Conservation (phyloP, 2,888 invertebrate genomes). For the Brenthis daphne region DNA sequence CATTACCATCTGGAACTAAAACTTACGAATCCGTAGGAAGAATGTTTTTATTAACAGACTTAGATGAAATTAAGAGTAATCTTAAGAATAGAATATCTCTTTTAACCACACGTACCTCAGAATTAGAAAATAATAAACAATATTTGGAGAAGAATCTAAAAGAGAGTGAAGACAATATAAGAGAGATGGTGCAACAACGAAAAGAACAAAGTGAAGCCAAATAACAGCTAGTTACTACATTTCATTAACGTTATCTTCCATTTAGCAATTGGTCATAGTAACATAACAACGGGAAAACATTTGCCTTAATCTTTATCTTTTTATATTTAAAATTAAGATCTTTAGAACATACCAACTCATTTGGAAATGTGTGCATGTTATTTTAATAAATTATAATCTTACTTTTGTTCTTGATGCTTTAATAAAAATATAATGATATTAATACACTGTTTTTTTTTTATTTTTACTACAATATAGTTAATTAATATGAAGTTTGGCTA, state of each 20-base stretch:
- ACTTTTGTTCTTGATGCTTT: too few relatives aligned
- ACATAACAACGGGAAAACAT: background rate
- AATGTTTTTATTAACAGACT: constrained; percentile 90
- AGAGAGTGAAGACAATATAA: constrained; percentile 91
- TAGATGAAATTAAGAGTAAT: constrained; percentile 84
- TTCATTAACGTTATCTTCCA: background rate
- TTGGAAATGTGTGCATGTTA: too few relatives aligned
- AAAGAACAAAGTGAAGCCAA: constrained; percentile 72
- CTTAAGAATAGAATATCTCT: constrained; percentile 82
- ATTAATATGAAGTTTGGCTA: too few relatives aligned
- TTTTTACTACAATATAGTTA: too few relatives aligned
- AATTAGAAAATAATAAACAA: constrained; percentile 88
- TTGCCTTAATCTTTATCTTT: background rate
- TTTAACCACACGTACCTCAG: constrained; percentile 86
- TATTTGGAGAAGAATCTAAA: constrained; percentile 91
- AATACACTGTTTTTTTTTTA: too few relatives aligned
- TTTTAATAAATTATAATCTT: too few relatives aligned
- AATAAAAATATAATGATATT: too few relatives aligned
- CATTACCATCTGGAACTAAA: constrained; percentile 84
- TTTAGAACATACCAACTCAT: too few relatives aligned
- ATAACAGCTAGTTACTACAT: constrained; percentile 32
- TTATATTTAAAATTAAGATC: too few relatives aligned
- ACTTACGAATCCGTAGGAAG: constrained; percentile 92
- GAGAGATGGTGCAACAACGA: constrained; percentile 90
- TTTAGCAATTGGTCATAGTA: background rate